Evolutionary conservation across 2,888 invertebrate genomes (phyloP).

Genomic region (Gerris lacustris): DNA sequence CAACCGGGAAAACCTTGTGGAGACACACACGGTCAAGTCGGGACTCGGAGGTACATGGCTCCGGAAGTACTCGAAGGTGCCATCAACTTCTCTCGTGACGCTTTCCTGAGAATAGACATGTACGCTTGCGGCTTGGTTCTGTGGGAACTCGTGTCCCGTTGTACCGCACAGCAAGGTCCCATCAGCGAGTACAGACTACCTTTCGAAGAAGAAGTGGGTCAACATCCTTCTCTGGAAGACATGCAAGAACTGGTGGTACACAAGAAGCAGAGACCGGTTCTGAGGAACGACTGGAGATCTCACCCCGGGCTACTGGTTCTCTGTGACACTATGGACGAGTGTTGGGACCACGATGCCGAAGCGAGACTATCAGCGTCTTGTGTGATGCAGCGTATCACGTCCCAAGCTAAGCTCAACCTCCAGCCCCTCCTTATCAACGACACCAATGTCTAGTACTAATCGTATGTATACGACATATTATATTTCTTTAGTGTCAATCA

Average conservation of each 20-base stretch:
- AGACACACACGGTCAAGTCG: constrained; percentile 88
- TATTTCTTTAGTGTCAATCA: no score
- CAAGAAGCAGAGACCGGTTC: constrained; percentile 73
- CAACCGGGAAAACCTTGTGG: constrained; percentile 78
- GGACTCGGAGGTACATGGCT: constrained; percentile 81
- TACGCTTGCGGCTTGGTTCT: constrained; percentile 92
- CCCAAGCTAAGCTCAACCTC: constrained; percentile 26
- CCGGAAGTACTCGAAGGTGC: constrained; percentile 92
- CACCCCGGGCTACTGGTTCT: constrained; percentile 68
- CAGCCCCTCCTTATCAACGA: constrained; percentile 24
- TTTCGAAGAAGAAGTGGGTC: constrained; percentile 82
- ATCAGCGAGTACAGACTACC: constrained; percentile 80
- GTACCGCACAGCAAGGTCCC: constrained; percentile 53
- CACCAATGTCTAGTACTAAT: constrained; percentile 19
- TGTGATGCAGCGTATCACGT: constrained; percentile 58
- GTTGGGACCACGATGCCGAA: constrained; percentile 98
- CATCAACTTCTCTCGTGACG: constrained; percentile 88
- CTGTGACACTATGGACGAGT: constrained; percentile 93
- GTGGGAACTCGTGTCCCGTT: constrained; percentile 84
- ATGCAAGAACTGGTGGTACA: constrained; percentile 94
- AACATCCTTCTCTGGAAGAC: constrained; percentile 78
- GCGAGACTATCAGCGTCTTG: constrained; percentile 90
- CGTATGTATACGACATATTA: no score
- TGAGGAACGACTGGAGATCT: constrained; percentile 71
- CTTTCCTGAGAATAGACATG: constrained; percentile 92